Evolutionary conservation across 2,113 vertebrate genomes (phyloP), one percentile per base, ranked within the genome.

Genomic region (Loxodonta africana): DNA sequence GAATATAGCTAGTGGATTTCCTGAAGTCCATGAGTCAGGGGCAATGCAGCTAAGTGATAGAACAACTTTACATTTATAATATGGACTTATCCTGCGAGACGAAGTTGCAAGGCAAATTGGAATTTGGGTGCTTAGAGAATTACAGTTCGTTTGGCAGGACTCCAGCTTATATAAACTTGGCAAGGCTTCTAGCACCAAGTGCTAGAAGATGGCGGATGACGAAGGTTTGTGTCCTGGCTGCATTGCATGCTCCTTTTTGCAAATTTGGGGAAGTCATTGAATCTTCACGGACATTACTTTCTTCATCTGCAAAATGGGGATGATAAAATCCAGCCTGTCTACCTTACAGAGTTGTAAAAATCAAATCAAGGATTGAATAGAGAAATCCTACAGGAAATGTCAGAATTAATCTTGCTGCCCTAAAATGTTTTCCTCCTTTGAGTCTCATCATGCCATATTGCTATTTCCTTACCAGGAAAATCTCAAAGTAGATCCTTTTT

Each of bases 141-240:
- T 76, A 33, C 26, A 86, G 90, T 90, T 95, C 85, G 80, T 86
- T 90, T 97, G 97, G 92, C 84, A 85, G 73, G 15, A 33, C 0
- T 88, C 95, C 95, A 97, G 69, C n/a, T 96, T 80, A 88, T 83
- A 41, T 88, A 88, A 92, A 92, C 88, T 95, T 95, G 97, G 96
- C 77, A 69, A 85, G 6, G 12, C 67, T 92, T 80, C n/a, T 0
- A 83, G 74, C 87, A 67, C 33, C 26, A 20, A 67, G 87, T 26
- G 71, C 84, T 90, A 46, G 90, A 82, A 93, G 63, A 85, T 62
- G 90, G 93, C 96, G 95, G 87, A 87, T 51, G 96, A 95, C 82
- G 87, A 67, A 89, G 80, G 51, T 53, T 82, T 67, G 67, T 89
- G 90, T 82, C 83, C 92, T 78, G 95, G 89, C 26, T 94, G 76